These are phyloP conservation scores for Pedetes capensis DNA, from an alignment of 2,113 vertebrate species.

Conservation along the genomic window DNA sequence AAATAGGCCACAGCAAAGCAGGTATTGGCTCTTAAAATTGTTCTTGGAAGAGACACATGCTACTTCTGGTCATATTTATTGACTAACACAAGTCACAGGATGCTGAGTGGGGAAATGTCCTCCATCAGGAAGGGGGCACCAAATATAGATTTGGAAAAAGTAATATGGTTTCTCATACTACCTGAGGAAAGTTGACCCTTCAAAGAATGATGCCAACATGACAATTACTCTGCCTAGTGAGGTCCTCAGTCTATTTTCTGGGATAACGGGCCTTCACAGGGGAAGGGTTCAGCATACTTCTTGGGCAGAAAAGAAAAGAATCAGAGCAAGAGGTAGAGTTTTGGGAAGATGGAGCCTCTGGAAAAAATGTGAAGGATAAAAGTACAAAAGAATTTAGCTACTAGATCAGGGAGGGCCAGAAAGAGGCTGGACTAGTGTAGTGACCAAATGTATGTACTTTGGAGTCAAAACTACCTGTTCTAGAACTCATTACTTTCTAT, in stretches of 20 bases:
- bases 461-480: not conserved
- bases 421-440: not conserved
- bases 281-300: not conserved
- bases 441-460: not conserved
- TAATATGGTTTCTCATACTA: not conserved
- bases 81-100: not conserved
- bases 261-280: not conserved
- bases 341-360: not conserved
- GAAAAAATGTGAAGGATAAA: not conserved
- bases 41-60: not conserved
- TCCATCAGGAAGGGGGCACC: not conserved
- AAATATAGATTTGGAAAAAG: not conserved
- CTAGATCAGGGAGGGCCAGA: not conserved
- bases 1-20: not conserved
- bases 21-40: not conserved
- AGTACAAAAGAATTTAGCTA: not conserved
- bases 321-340: not conserved
- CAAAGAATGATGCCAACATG: not conserved
- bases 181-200: not conserved
- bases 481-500: not conserved
- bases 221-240: not conserved
- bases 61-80: not conserved
- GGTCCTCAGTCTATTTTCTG: not conserved
- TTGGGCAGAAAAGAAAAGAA: not conserved
- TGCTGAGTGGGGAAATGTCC: not conserved